These are phyloP conservation scores for Willowsia nigromaculata DNA, from an alignment of 2,888 invertebrate genomes.

Conservation along the genomic window DNA sequence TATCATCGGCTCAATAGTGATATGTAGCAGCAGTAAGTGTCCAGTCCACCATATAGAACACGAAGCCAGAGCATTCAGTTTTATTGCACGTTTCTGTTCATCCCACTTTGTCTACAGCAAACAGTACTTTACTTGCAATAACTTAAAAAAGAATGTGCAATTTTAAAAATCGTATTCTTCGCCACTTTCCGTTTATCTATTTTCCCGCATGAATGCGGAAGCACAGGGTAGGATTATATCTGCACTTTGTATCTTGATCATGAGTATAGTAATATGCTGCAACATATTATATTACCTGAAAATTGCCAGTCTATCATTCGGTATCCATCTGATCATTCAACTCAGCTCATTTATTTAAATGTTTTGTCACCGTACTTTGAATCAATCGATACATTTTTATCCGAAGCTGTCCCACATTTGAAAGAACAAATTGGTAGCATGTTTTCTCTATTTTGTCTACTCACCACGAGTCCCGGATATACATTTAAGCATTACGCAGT, in stretches of 20 bases:
- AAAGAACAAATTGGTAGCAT: not conserved
- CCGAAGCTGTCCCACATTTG: not conserved
- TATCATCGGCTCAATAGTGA: no score
- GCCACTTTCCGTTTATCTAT: not conserved
- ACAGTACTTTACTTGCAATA: no score
- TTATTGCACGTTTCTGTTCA: no score
- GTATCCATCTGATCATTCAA: not conserved
- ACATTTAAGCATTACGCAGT: conserved; percentile 14
- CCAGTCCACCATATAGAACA: no score
- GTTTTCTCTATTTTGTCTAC: not conserved
- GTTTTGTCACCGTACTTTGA: not conserved
- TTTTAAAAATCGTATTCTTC: not conserved
- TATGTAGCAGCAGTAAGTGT: no score
- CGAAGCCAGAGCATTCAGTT: no score
- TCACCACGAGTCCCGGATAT: not conserved
- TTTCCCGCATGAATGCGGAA: not conserved
- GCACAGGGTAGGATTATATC: not conserved
- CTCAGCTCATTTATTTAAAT: not conserved
- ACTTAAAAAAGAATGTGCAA: no score
- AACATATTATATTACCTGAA: no score
- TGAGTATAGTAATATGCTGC: not conserved
- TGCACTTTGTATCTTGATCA: not conserved
- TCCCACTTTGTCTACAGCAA: no score
- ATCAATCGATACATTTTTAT: not conserved
- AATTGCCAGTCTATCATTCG: no score